Evolutionary conservation across 2,888 invertebrate genomes (phyloP).

Genomic region (Caenorhabditis japonica): DNA sequence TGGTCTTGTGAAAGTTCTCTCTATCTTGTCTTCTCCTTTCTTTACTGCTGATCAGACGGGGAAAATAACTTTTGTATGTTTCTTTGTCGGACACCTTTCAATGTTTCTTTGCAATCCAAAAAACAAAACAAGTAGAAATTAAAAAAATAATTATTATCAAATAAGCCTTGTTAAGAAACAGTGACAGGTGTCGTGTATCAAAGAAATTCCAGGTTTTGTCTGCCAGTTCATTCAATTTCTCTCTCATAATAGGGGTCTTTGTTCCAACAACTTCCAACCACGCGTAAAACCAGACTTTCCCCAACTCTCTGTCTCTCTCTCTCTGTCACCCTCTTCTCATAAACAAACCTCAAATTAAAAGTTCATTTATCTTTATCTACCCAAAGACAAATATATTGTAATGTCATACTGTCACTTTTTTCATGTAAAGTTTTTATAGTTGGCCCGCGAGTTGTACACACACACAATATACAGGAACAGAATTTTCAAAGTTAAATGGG

Average conservation of each 20-base stretch:
- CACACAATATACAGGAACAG: no score
- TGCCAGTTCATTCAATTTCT: conserved; percentile 35
- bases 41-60: conserved; percentile 50
- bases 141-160: no score
- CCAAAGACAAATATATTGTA: not conserved
- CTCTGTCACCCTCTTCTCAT: conserved; percentile 13
- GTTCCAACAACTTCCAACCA: conserved; percentile 50
- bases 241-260: conserved; percentile 48
- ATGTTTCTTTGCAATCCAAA: no score
- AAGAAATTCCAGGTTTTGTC: conserved; percentile 43
- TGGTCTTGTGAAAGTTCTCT: conserved; percentile 49
- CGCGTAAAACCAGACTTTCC: conserved; percentile 36
- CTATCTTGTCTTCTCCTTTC: conserved; percentile 34
- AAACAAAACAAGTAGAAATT: no score
- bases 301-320: not conserved
- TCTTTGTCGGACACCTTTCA: conserved; percentile 3
- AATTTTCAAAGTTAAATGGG: no score
- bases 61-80: conserved; percentile 26
- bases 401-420: no score
- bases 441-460: no score
- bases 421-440: no score
- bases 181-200: conserved; percentile 34
- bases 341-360: conserved; percentile 13
- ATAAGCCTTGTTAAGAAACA: no score
- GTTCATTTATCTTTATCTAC: not conserved